Percentiles rank a stretch among this genome's conserved stretches.
Conservation (phyloP, 2,888 invertebrate genomes). For the Elgonia sp. region DNA sequence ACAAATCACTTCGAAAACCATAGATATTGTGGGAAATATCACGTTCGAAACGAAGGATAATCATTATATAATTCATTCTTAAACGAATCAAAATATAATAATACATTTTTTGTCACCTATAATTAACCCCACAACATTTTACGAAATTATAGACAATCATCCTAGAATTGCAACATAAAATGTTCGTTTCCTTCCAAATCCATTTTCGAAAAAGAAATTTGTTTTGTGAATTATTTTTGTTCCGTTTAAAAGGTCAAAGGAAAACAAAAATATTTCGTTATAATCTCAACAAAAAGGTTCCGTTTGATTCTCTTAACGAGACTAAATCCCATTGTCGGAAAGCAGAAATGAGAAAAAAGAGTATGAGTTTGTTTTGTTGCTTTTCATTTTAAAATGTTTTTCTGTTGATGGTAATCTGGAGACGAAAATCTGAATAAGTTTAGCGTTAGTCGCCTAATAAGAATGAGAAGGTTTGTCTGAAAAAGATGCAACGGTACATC, state of each 20-base stretch:
- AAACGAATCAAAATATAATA: background rate
- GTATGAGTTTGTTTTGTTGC: constrained; percentile 36
- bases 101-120: constrained; percentile 2
- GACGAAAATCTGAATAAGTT: constrained; percentile 25
- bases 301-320: background rate
- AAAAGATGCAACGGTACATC: constrained; percentile 52
- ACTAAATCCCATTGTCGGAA: constrained; percentile 38
- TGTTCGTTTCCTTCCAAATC: no score
- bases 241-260: background rate
- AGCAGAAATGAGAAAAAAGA: background rate
- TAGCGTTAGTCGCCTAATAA: background rate
- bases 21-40: constrained; percentile 37
- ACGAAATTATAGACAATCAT: no score
- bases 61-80: constrained; percentile 16
- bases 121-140: background rate
- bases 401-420: constrained; percentile 36
- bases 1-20: constrained; percentile 32
- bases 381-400: constrained; percentile 30
- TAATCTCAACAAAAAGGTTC: constrained; percentile 21
- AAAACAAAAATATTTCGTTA: constrained; percentile 39
- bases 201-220: no score
- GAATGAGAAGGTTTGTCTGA: background rate
- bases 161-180: no score
- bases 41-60: constrained; percentile 3
- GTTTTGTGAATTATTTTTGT: no score